Percentiles rank a stretch among this genome's conserved stretches.
These are phyloP conservation scores for Callosobruchus maculatus DNA, from an alignment of 2,888 invertebrate species.

Conservation along the genomic window DNA sequence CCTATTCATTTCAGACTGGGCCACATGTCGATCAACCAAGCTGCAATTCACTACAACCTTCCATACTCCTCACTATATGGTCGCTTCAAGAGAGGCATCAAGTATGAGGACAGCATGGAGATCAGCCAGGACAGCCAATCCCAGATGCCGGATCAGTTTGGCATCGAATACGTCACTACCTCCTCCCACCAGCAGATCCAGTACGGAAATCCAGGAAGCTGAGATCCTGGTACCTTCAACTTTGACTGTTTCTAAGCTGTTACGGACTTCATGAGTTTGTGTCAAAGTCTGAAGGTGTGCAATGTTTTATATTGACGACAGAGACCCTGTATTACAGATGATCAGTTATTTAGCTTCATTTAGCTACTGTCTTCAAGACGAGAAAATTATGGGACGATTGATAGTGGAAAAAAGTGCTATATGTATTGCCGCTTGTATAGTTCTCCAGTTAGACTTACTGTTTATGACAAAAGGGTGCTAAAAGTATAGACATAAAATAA, in stretches of 20 bases:
- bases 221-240: slow-evolving; percentile 38
- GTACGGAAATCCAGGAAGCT: slow-evolving; percentile 46
- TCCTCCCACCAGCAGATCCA: slow-evolving; percentile 42
- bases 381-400: too few relatives aligned
- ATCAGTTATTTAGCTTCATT: too few relatives aligned
- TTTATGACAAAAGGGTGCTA: too few relatives aligned
- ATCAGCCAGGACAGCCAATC: slow-evolving; percentile 44
- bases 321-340: too few relatives aligned
- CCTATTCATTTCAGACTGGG: slow-evolving; percentile 60
- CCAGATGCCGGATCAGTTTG: slow-evolving; percentile 37
- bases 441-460: too few relatives aligned
- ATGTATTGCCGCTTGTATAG: too few relatives aligned
- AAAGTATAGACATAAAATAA: too few relatives aligned
- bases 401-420: too few relatives aligned
- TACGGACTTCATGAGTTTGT: slow-evolving; percentile 10
- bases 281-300: slow-evolving; percentile 21
- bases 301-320: not conserved
- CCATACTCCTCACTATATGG: slow-evolving; percentile 89
- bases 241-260: slow-evolving; percentile 36
- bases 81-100: slow-evolving; percentile 77
- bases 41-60: slow-evolving; percentile 86
- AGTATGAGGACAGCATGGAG: slow-evolving; percentile 62
- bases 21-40: slow-evolving; percentile 91
- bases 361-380: too few relatives aligned
- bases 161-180: slow-evolving; percentile 44